These are phyloP conservation scores for Magallana angulata DNA, from an alignment of 1,140 invertebrate species.

Conservation along the genomic window DNA sequence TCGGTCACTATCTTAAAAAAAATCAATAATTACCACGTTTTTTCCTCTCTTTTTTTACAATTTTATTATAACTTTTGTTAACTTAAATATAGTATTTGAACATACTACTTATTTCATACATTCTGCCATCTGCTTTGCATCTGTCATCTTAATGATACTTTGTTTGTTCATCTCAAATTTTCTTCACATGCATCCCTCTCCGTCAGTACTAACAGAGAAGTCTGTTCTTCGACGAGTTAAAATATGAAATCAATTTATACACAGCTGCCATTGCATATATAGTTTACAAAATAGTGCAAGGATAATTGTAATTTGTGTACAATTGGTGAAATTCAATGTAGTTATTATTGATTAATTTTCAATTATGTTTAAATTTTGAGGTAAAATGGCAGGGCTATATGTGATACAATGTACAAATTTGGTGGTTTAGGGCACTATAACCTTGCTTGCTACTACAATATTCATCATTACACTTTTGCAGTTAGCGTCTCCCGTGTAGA, in stretches of 20 bases:
- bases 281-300: too few species aligned
- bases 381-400: too few species aligned
- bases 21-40: background rate
- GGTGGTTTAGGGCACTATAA: too few species aligned
- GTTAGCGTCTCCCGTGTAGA: too few species aligned
- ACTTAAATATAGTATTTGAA: background rate
- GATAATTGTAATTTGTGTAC: too few species aligned
- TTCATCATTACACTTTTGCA: too few species aligned
- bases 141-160: constrained; percentile 47
- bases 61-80: background rate
- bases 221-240: background rate
- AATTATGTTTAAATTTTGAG: too few species aligned
- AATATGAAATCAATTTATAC: too few species aligned
- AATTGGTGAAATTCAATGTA: too few species aligned
- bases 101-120: constrained; percentile 43
- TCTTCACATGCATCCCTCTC: constrained; percentile 33
- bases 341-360: too few species aligned
- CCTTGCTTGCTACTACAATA: too few species aligned
- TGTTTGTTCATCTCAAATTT: constrained; percentile 45
- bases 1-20: background rate
- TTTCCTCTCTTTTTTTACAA: background rate
- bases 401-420: background rate
- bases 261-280: too few species aligned
- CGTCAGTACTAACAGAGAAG: constrained; percentile 22
- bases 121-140: constrained; percentile 28